A percentile compares a stretch with the other conserved stretches of the same genome.
phyloP scores from a whole-genome alignment of 2,113 vertebrate species.

The Macroglossus sobrinus region DNA sequence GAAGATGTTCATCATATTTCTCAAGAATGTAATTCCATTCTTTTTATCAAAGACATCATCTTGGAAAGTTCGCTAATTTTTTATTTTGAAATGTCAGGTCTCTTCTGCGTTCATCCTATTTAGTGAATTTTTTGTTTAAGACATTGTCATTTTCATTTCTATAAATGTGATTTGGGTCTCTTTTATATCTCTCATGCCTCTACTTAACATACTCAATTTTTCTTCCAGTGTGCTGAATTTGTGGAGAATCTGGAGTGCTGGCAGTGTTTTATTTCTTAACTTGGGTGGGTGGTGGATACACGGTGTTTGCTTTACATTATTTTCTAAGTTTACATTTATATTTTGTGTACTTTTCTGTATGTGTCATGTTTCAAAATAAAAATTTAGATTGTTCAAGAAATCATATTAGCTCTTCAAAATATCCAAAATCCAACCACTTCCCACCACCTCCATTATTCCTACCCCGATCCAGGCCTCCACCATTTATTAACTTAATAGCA shows the following conservation, averaged over 20 bases:
- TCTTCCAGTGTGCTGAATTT: background rate
- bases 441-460: background rate
- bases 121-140: background rate
- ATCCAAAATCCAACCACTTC: background rate
- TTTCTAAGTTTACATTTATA: background rate
- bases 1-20: slow-evolving; percentile 93
- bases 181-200: no score
- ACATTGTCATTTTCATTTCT: background rate
- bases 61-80: background rate
- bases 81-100: background rate
- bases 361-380: background rate
- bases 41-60: background rate
- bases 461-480: background rate
- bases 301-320: background rate
- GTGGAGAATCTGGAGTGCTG: background rate
- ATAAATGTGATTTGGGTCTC: background rate
- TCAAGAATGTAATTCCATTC: slow-evolving; percentile 65
- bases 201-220: background rate
- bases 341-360: background rate
- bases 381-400: background rate
- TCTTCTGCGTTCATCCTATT: background rate
- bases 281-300: background rate
- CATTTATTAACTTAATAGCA: background rate
- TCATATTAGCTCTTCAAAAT: background rate
- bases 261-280: background rate